phyloP scores from a whole-genome alignment of 1,140 invertebrate species.

The Hycleus cichorii region DNA sequence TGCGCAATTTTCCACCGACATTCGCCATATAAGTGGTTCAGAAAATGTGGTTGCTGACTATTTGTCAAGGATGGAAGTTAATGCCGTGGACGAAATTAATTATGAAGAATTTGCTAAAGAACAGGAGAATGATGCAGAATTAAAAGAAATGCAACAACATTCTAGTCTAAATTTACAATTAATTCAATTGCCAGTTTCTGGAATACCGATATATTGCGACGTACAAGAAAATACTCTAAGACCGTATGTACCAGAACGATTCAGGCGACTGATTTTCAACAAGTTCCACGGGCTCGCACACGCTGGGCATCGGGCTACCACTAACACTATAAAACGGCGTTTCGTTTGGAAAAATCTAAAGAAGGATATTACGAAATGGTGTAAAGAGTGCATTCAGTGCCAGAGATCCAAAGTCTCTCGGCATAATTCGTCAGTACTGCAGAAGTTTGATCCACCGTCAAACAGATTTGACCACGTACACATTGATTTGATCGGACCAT shows the following conservation, averaged over 20 bases:
- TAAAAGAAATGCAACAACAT: background rate
- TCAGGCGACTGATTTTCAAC: background rate
- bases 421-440: conserved; percentile 11
- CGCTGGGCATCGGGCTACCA: background rate
- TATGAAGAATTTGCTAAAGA: conserved; percentile 1
- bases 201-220: background rate
- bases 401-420: background rate
- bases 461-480: conserved; percentile 27
- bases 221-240: background rate
- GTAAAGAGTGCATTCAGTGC: background rate
- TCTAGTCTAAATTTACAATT: background rate
- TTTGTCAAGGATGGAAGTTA: conserved; percentile 28
- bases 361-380: background rate
- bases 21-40: conserved; percentile 33
- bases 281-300: background rate
- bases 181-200: background rate
- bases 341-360: background rate
- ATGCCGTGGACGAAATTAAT: conserved; percentile 31
- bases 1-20: conserved; percentile 35
- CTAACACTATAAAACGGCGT: background rate
- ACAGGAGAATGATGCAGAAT: conserved; percentile 14
- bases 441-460: conserved; percentile 17
- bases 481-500: conserved; percentile 32
- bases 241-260: background rate
- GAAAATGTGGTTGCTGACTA: conserved; percentile 33